Conservation (phyloP, 35 echinoderm and acorn worm species). For the Lytechinus variegatus region DNA sequence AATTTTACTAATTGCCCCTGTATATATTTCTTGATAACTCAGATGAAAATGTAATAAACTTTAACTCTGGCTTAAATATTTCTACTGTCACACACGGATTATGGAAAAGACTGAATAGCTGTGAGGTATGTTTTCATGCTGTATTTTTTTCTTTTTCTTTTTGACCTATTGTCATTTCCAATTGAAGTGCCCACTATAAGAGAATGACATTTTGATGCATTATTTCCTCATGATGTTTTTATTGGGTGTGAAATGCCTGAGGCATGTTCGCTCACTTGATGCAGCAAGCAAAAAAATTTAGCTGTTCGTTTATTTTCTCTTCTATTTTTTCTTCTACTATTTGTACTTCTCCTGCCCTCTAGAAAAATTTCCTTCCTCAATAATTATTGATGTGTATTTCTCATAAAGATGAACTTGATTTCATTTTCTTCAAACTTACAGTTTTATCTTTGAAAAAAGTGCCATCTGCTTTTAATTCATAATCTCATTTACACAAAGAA, state of each 20-base stretch:
- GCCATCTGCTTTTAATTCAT: not conserved
- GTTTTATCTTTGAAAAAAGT: not conserved
- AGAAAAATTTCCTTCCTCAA: not conserved
- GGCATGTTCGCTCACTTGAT: not conserved
- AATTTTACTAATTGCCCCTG: too few relatives aligned
- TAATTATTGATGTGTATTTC: not conserved
- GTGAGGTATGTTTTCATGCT: not conserved
- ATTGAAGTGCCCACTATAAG: not conserved
- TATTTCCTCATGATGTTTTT: conserved; percentile 13
- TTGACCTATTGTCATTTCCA: not conserved
- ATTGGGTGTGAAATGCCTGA: not conserved
- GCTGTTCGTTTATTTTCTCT: not conserved
- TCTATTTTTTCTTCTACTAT: not conserved
- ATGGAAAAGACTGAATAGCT: not conserved
- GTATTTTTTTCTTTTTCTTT: not conserved
- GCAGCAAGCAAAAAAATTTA: not conserved
- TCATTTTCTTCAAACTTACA: not conserved
- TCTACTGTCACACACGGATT: not conserved
- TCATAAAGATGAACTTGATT: not conserved
- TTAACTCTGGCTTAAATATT: not conserved
- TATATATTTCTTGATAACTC: not conserved
- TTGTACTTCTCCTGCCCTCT: not conserved
- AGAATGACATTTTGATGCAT: not conserved
- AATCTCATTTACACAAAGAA: not conserved
- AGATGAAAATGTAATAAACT: not conserved